Evolutionary conservation across 2,888 invertebrate genomes (phyloP).

Genomic region (Drosophila sordidula): DNA sequence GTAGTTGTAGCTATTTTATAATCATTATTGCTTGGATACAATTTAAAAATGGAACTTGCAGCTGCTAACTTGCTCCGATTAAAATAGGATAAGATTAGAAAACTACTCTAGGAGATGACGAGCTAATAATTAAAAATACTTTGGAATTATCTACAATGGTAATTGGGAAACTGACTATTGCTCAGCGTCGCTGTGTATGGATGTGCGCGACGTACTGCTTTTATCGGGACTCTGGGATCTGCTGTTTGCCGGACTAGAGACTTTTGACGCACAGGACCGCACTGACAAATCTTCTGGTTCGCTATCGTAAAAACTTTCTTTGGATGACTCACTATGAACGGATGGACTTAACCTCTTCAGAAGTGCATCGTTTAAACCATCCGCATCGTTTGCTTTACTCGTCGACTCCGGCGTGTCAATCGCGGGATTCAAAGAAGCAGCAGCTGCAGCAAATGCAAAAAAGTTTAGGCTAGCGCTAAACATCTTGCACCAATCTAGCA

Average conservation of each 20-base stretch:
- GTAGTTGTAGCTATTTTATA: slow-evolving; percentile 18
- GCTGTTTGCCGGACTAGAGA: slow-evolving; percentile 68
- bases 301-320: slow-evolving; percentile 80
- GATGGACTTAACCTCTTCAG: slow-evolving; percentile 86
- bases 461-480: slow-evolving; percentile 86
- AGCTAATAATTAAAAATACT: slow-evolving; percentile 20
- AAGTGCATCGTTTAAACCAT: slow-evolving; percentile 70
- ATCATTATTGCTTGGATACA: slow-evolving; percentile 49
- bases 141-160: slow-evolving; percentile 35
- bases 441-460: slow-evolving; percentile 77
- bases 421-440: slow-evolving; percentile 71
- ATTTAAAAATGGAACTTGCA: slow-evolving; percentile 28
- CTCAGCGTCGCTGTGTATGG: slow-evolving; percentile 67
- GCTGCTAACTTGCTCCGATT: slow-evolving; percentile 17
- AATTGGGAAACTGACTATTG: slow-evolving; percentile 57
- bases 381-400: slow-evolving; percentile 37
- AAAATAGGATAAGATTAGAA: slow-evolving; percentile 22
- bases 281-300: slow-evolving; percentile 84
- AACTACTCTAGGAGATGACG: slow-evolving; percentile 25
- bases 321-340: slow-evolving; percentile 75
- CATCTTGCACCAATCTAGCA: slow-evolving; percentile 91
- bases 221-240: slow-evolving; percentile 77
- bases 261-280: slow-evolving; percentile 73
- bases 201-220: slow-evolving; percentile 58
- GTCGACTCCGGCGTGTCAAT: slow-evolving; percentile 20